phyloP scores from a whole-genome alignment of 1,140 invertebrate genomes.

The Euschistus heros region DNA sequence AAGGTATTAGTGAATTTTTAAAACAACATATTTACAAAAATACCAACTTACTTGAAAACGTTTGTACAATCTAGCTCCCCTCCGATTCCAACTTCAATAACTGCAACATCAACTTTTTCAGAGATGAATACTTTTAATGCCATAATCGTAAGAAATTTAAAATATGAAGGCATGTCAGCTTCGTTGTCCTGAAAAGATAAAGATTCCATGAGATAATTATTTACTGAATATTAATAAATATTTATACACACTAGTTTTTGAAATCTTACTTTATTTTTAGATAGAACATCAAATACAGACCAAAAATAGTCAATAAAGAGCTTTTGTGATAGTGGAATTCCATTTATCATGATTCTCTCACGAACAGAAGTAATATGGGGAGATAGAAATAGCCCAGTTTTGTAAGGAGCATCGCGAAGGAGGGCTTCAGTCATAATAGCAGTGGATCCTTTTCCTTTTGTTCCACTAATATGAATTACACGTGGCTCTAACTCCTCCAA shows the following conservation, averaged over 20 bases:
- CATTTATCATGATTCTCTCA: conserved; percentile 88
- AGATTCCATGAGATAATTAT: not conserved
- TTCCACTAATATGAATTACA: conserved; percentile 89
- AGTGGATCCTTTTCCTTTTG: conserved; percentile 92
- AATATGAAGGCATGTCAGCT: conserved; percentile 83
- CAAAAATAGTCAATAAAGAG: conserved; percentile 77
- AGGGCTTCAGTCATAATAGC: conserved; percentile 80
- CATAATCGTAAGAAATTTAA: conserved; percentile 86
- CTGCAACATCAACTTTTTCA: conserved; percentile 82
- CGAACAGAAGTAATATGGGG: conserved; percentile 86
- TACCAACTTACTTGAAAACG: conserved; percentile 54
- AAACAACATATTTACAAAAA: not conserved
- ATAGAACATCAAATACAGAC: conserved; percentile 58
- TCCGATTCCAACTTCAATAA: conserved; percentile 96
- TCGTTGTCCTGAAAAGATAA: conserved; percentile 41
- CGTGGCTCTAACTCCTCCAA: conserved; percentile 47
- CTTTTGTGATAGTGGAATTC: conserved; percentile 57
- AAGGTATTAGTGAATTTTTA: not conserved
- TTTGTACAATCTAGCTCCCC: conserved; percentile 93
- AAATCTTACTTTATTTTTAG: conserved; percentile 34
- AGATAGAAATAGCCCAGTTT: conserved; percentile 92
- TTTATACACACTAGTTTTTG: too few species aligned
- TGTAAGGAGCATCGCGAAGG: conserved; percentile 68
- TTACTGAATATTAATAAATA: too few species aligned
- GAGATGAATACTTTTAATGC: conserved; percentile 80